These are phyloP conservation scores for Lasiurus borealis DNA, from an alignment of 2,113 vertebrate species.

Conservation along the genomic window DNA sequence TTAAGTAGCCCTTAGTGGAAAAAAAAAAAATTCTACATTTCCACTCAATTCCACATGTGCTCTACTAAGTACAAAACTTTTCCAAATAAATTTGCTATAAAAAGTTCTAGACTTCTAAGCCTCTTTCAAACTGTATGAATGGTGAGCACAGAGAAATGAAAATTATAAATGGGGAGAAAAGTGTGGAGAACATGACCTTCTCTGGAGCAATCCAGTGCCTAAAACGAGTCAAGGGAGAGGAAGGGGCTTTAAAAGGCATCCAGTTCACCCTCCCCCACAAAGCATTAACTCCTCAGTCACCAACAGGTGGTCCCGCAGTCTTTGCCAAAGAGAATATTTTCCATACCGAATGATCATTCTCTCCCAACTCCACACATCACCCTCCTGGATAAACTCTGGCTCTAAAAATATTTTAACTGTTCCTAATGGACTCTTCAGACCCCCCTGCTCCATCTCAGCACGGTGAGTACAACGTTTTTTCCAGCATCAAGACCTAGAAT, in stretches of 20 bases:
- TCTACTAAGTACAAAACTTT: constrained; percentile 45
- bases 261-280: neutral
- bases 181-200: neutral
- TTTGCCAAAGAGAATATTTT: neutral
- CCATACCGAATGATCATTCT: neutral
- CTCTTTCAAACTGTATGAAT: constrained; percentile 47
- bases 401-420: constrained; percentile 9
- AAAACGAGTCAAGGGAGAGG: neutral
- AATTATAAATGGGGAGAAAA: constrained; percentile 41
- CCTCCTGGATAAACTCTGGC: neutral
- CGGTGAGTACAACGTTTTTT: neutral
- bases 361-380: neutral
- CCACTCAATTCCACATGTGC: neutral
- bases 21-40: neutral
- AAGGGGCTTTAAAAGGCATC: neutral
- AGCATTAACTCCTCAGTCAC: neutral
- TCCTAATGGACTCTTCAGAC: neutral
- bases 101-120: constrained; percentile 22
- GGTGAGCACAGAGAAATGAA: neutral
- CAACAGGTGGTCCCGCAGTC: constrained; percentile 13
- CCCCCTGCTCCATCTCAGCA: neutral
- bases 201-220: too few relatives aligned
- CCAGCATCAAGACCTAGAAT: neutral
- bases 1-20: neutral
- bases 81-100: constrained; percentile 45